phyloP scores from a whole-genome alignment of 2,888 invertebrate genomes.

The Eurytoma adleriae region DNA sequence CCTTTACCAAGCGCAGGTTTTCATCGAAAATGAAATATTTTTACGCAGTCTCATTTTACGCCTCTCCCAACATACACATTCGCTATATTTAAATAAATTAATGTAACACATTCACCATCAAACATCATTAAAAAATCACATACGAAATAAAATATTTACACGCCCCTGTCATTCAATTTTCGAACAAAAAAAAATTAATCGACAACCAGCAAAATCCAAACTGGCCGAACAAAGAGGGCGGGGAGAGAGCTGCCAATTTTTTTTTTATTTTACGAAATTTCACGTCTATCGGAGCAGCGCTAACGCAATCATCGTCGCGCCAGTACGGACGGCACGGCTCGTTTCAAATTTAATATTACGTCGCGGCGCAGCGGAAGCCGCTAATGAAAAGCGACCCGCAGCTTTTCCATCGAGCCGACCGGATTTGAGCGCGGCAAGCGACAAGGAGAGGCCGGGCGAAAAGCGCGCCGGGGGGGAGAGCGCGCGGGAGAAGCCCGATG shows the following conservation, averaged over 20 bases:
- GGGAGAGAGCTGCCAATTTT: background rate
- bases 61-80: too few relatives aligned
- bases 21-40: too few relatives aligned
- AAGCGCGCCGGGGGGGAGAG: conserved; percentile 4
- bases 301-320: conserved; percentile 28
- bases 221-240: background rate
- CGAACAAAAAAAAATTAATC: background rate
- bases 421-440: conserved; percentile 8
- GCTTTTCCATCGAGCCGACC: background rate
- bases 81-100: too few relatives aligned
- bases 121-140: too few relatives aligned
- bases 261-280: conserved; percentile 30
- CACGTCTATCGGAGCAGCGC: background rate
- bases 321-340: conserved; percentile 1
- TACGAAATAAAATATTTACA: too few relatives aligned
- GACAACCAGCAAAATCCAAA: background rate
- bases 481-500: conserved; percentile 34
- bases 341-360: conserved; percentile 45
- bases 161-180: too few relatives aligned
- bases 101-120: too few relatives aligned
- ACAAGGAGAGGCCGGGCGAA: conserved; percentile 18
- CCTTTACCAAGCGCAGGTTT: too few relatives aligned
- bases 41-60: too few relatives aligned
- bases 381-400: conserved; percentile 44
- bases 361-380: background rate